Conservation (phyloP, 2,888 invertebrate species). For the Nebria salina region DNA sequence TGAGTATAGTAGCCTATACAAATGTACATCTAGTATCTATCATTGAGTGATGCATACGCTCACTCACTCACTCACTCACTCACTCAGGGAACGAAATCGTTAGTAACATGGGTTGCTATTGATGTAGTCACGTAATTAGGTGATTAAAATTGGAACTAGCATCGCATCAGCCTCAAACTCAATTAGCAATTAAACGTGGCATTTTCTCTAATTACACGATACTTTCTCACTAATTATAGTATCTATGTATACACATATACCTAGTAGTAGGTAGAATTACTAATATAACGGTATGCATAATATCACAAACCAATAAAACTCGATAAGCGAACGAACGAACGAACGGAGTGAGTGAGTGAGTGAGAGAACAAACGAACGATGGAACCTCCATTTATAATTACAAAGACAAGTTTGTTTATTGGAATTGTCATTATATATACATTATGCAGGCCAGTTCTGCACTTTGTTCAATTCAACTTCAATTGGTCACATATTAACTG, state of each 20-base stretch:
- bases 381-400: slow-evolving; percentile 46
- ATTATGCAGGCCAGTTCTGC: slow-evolving; percentile 49
- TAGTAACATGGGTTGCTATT: slow-evolving; percentile 48
- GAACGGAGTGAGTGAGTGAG: too few species aligned
- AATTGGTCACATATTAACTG: slow-evolving; percentile 50
- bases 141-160: slow-evolving; percentile 69
- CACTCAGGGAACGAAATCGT: background rate
- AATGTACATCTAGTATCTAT: too few species aligned
- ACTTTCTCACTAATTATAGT: slow-evolving; percentile 66
- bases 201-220: slow-evolving; percentile 69
- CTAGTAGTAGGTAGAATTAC: too few species aligned
- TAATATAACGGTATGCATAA: slow-evolving; percentile 45
- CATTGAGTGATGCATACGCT: background rate
- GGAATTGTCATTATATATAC: slow-evolving; percentile 51
- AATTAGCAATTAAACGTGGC: slow-evolving; percentile 70
- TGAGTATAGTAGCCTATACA: too few species aligned
- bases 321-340: slow-evolving; percentile 16
- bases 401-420: slow-evolving; percentile 50
- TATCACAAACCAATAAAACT: slow-evolving; percentile 46
- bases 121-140: slow-evolving; percentile 68
- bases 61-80: too few species aligned
- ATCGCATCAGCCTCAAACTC: slow-evolving; percentile 67
- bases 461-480: slow-evolving; percentile 49
- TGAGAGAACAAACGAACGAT: too few species aligned
- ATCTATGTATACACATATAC: slow-evolving; percentile 11